These are phyloP conservation scores for Amphilophus citrinellus DNA, from an alignment of 2,113 vertebrate genomes.

Conservation along the genomic window DNA sequence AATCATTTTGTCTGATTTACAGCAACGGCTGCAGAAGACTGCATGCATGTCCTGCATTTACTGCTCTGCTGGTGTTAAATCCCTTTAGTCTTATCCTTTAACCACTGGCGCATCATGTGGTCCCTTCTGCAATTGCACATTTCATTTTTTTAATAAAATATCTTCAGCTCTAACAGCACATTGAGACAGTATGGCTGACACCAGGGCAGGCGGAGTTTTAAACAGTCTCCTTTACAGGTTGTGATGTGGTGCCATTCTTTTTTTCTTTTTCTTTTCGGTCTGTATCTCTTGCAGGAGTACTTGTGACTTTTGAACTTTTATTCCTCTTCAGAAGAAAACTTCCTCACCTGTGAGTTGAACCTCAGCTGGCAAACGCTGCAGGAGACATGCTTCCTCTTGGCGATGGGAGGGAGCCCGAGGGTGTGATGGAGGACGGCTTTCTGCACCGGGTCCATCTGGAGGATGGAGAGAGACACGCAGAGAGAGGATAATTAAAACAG, in stretches of 20 bases:
- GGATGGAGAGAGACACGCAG: conserved; percentile 57
- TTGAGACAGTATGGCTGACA: background rate
- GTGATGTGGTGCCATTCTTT: background rate
- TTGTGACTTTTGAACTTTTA: background rate
- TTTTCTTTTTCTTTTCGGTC: background rate
- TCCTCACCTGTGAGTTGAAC: conserved; percentile 99
- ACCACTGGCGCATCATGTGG: too few species aligned
- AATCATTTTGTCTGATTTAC: background rate
- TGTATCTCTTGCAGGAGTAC: background rate
- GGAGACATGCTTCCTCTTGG: conserved; percentile 93
- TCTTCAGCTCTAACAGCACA: background rate
- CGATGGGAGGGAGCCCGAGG: conserved; percentile 88
- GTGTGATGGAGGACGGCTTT: conserved; percentile 98
- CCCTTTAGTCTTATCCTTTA: too few species aligned
- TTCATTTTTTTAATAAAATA: background rate
- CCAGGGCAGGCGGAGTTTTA: background rate
- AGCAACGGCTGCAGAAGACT: background rate
- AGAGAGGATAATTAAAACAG: conserved; percentile 79
- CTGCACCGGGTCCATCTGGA: conserved; percentile 97
- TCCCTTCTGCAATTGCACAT: too few species aligned
- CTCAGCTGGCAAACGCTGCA: conserved; percentile 96
- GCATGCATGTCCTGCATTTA: background rate
- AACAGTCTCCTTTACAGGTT: background rate
- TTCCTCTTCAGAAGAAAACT: conserved; percentile 16
- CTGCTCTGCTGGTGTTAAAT: too few species aligned